Evolutionary conservation across 2,888 invertebrate genomes (phyloP).

Genomic region (Metalampra italica): DNA sequence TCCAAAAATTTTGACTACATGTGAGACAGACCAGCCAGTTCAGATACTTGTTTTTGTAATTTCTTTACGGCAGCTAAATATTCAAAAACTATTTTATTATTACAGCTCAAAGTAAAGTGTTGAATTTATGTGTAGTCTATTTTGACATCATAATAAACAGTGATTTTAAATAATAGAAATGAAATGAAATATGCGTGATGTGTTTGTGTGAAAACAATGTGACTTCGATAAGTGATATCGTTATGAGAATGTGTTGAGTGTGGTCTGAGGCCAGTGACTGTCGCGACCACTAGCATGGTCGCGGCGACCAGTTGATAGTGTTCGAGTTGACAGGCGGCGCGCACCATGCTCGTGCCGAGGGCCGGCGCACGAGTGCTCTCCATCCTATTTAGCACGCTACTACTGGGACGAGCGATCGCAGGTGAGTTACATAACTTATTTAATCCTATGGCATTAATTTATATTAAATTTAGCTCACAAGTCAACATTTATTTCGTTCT

Average conservation of each 20-base stretch:
- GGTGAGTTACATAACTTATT: constrained; percentile 36
- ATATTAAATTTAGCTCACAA: no score
- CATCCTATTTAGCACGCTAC: constrained; percentile 65
- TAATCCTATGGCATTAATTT: no score
- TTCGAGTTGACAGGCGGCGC: constrained; percentile 18
- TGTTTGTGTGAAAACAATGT: not conserved
- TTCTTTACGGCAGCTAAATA: no score
- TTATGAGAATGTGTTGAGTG: not conserved
- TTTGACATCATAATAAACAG: not conserved
- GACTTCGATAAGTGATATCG: not conserved
- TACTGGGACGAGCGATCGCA: constrained; percentile 68
- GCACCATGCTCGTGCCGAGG: constrained; percentile 56
- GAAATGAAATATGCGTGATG: no score
- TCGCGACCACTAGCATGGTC: constrained; percentile 19
- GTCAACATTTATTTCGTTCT: no score
- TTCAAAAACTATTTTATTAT: no score
- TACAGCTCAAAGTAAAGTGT: no score
- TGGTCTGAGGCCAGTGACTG: constrained; percentile 8
- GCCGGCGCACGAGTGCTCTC: constrained; percentile 58
- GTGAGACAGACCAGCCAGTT: no score
- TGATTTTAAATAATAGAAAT: not conserved
- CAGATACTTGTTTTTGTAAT: no score
- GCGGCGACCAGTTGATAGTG: constrained; percentile 46
- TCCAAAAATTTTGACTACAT: no score
- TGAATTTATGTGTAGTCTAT: not conserved